Evolutionary conservation across 2,797 vertebrate genomes (phyloP).

Genomic region (Gallinago stenura): DNA sequence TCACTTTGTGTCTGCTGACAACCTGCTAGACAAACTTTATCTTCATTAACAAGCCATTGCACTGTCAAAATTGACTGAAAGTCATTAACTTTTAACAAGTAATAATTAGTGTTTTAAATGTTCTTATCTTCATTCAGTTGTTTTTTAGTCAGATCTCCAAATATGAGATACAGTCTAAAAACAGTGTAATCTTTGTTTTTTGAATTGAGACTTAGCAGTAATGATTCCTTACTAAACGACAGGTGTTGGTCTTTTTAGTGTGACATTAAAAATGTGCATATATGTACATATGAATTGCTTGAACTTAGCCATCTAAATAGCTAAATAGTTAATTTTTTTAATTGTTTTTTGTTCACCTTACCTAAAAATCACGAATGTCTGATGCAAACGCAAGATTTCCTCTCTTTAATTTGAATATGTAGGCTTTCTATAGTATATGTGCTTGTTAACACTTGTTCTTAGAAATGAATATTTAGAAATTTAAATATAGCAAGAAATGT

Average conservation of each 20-base stretch:
- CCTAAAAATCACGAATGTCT: background rate
- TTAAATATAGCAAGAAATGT: background rate
- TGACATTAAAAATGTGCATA: background rate
- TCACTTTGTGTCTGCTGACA: background rate
- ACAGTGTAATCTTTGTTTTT: background rate
- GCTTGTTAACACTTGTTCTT: background rate
- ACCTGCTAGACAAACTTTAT: background rate
- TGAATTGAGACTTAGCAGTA: background rate
- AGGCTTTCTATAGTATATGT: background rate
- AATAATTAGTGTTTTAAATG: background rate
- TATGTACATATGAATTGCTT: background rate
- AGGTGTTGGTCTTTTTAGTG: background rate
- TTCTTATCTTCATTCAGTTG: background rate
- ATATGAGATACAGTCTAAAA: background rate
- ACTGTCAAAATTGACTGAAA: background rate
- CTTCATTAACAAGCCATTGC: background rate
- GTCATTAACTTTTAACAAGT: background rate
- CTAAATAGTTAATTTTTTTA: background rate
- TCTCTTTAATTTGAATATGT: background rate
- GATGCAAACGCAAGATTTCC: background rate
- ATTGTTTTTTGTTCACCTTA: background rate
- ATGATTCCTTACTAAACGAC: background rate
- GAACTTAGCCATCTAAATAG: slow-evolving; percentile 9
- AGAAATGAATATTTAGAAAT: background rate
- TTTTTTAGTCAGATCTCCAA: background rate